Evolutionary conservation across 2,888 invertebrate species (phyloP), one percentile per base, ranked within the genome.

Genomic region (Axea sp.): DNA sequence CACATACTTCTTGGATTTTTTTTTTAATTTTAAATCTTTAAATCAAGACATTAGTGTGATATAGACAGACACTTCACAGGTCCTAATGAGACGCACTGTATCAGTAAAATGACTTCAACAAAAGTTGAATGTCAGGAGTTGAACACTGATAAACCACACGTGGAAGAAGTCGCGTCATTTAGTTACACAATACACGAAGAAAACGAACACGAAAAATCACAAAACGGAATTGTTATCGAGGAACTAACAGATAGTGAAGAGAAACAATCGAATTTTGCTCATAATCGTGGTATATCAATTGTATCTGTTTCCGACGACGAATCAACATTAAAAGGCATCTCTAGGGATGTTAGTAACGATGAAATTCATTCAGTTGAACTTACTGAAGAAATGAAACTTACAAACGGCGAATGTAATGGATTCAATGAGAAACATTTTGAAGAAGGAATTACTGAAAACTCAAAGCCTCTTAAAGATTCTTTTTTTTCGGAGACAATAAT

Each of bases 221-320:
- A 82, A 35, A 87, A 83, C 33, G 88, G 88, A 3, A 80, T 88
- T n/a, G 62, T 88, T 2, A 77, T 85, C 49, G 88, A 88, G 75
- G 88, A 88, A 65, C 87, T 78, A 76, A 88, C 86, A n/a, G 86
- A 91, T 84, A 81, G 89, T 78, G 85, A 89, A 80, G 82, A 88
- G 82, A 33, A 86, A 81, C 83, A 85, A 81, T 73, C 83, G 1
- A 88, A 80, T 73, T 83, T 88, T 2, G 76, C 80, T 3, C 83
- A 87, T 0, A 90, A 89, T 78, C 89, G 92, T 76, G 90, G 91
- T 1, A 85, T 92, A n/a, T 92, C 92, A 0, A 92, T 92, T n/a
- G 90, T 90, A 71, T 92, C 92, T 0, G 88, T 92, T 19, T 92
- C 92, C 0, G 92, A 92, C 83, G 92, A 92, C 76, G 92, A 92